phyloP scores from a whole-genome alignment of 2,113 vertebrate genomes.

The Centropus bengalensis region DNA sequence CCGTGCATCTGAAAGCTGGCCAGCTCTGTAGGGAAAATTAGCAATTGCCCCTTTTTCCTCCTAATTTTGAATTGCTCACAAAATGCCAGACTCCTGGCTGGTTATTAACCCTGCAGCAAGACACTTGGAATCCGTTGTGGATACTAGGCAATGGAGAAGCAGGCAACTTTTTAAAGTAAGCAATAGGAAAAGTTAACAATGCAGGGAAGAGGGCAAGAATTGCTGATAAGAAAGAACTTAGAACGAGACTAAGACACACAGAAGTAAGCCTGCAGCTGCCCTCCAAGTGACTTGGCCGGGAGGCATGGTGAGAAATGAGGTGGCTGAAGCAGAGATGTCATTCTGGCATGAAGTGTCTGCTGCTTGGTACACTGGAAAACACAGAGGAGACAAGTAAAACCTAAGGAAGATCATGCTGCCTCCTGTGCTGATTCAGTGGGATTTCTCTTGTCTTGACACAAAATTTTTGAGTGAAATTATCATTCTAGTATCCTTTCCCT shows the following conservation, averaged over 20 bases:
- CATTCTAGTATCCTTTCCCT: not conserved
- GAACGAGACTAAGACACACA: accelerated
- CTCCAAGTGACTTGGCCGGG: not conserved
- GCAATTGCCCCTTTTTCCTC: not conserved
- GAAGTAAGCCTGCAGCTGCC: not conserved
- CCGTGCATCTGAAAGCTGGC: not conserved
- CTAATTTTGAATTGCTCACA: not conserved
- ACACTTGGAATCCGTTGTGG: not conserved
- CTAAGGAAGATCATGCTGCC: not conserved
- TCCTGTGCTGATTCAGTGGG: not conserved
- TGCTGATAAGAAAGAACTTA: not conserved
- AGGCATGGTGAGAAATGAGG: not conserved
- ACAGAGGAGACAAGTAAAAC: not conserved
- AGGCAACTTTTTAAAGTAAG: not conserved
- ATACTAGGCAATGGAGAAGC: not conserved
- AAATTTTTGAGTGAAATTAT: not conserved
- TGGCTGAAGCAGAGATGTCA: not conserved
- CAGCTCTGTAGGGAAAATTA: not conserved
- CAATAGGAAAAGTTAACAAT: not conserved
- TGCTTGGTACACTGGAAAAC: not conserved
- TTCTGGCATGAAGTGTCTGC: not conserved
- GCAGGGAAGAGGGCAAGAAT: not conserved
- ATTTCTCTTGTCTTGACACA: not conserved
- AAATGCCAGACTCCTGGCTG: not conserved
- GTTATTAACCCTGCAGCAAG: not conserved